phyloP scores from a whole-genome alignment of 2,888 invertebrate species.

The Tetrapedia diversipes region DNA sequence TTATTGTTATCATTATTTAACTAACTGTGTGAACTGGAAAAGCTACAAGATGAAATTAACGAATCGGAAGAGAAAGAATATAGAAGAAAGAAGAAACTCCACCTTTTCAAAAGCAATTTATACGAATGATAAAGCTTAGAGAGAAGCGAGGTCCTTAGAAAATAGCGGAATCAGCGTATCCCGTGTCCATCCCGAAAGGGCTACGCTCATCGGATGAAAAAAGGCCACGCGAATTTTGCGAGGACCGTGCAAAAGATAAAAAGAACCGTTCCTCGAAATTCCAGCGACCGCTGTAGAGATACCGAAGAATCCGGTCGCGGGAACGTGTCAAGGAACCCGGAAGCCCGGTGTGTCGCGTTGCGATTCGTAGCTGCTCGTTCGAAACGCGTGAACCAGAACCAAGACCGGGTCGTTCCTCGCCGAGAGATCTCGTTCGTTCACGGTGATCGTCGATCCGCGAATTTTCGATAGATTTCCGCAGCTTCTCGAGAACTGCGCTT shows the following conservation, averaged over 20 bases:
- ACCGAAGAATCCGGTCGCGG: slow-evolving; percentile 14
- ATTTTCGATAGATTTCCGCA: not conserved
- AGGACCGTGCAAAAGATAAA: not conserved
- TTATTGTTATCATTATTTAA: too few relatives aligned
- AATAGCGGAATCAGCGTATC: too few relatives aligned
- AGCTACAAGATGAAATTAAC: too few relatives aligned
- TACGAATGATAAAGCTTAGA: too few relatives aligned
- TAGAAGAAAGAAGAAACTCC: too few relatives aligned
- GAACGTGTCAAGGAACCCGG: slow-evolving; percentile 25
- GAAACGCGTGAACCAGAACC: not conserved
- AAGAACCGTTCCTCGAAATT: slow-evolving; percentile 29
- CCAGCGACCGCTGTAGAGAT: not conserved
- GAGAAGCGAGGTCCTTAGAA: too few relatives aligned
- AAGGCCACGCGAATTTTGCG: not conserved
- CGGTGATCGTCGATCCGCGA: not conserved
- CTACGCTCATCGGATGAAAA: not conserved
- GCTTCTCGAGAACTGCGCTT: not conserved
- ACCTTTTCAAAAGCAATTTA: too few relatives aligned
- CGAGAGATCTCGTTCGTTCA: not conserved
- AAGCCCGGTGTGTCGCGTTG: not conserved
- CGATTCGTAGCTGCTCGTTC: not conserved
- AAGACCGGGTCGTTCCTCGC: not conserved
- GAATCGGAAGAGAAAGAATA: too few relatives aligned
- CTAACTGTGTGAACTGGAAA: too few relatives aligned
- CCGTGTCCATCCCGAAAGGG: too few relatives aligned